phyloP scores from a whole-genome alignment of 2,797 vertebrate species.

The Atherinosoma microstoma region DNA sequence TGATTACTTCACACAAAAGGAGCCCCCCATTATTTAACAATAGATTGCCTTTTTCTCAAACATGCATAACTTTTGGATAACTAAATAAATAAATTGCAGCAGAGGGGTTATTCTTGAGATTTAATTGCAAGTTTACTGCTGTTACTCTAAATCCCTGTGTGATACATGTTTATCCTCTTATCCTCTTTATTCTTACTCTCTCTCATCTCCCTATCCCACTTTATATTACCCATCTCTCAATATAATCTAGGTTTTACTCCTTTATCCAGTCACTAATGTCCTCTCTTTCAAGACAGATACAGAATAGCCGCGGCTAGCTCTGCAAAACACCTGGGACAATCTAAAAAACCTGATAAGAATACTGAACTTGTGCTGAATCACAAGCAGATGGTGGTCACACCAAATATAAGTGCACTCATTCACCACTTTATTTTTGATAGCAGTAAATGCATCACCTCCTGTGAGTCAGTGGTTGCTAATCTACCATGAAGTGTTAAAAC shows the following conservation, averaged over 20 bases:
- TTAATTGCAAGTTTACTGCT: slow-evolving; percentile 29
- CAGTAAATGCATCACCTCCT: slow-evolving; percentile 19
- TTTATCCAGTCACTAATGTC: not conserved
- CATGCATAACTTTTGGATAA: slow-evolving; percentile 37
- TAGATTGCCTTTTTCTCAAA: slow-evolving; percentile 61
- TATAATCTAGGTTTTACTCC: slow-evolving; percentile 9
- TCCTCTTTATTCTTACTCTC: slow-evolving; percentile 33
- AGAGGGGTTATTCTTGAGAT: slow-evolving; percentile 29
- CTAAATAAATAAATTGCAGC: slow-evolving; percentile 28
- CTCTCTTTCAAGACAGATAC: not conserved
- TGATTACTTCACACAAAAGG: slow-evolving; percentile 66
- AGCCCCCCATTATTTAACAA: slow-evolving; percentile 53
- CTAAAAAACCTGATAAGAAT: not conserved
- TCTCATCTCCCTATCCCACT: slow-evolving; percentile 27
- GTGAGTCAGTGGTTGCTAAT: slow-evolving; percentile 29
- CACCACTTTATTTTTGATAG: slow-evolving; percentile 7
- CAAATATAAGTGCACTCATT: slow-evolving; percentile 1
- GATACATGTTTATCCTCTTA: slow-evolving; percentile 55
- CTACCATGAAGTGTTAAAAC: slow-evolving; percentile 16
- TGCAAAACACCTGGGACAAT: not conserved
- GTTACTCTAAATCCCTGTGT: slow-evolving; percentile 44
- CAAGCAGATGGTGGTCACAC: not conserved
- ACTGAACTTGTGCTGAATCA: not conserved
- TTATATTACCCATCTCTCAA: slow-evolving; percentile 10
- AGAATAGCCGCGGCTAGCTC: not conserved